Percentiles rank a stretch among this genome's conserved stretches.
Conservation (phyloP, 2,797 vertebrate species). For the Myotis daubentonii region DNA sequence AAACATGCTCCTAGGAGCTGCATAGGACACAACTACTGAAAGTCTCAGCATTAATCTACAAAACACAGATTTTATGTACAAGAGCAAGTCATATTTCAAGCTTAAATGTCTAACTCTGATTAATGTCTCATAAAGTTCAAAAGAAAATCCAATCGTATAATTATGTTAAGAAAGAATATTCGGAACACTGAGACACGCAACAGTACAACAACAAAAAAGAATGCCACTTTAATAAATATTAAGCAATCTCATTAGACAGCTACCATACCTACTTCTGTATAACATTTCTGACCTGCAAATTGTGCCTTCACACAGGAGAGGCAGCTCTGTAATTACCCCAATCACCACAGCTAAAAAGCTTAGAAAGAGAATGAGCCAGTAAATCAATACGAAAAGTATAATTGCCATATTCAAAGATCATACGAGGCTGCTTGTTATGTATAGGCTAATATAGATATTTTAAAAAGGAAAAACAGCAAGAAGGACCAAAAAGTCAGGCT, state of each 20-base stretch:
- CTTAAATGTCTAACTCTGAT: constrained; percentile 67
- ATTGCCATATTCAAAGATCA: constrained; percentile 71
- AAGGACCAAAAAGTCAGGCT: constrained; percentile 45
- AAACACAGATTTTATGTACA: constrained; percentile 27
- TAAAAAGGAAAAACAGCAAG: background rate
- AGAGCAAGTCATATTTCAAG: constrained; percentile 46
- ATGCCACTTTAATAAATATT: constrained; percentile 74
- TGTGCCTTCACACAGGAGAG: constrained; percentile 61
- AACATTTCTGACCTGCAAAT: constrained; percentile 75
- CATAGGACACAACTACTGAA: background rate
- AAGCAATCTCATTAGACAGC: constrained; percentile 74
- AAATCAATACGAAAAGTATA: constrained; percentile 74
- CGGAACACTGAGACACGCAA: constrained; percentile 39
- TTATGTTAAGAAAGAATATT: constrained; percentile 72
- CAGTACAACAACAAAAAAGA: constrained; percentile 59
- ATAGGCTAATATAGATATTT: constrained; percentile 53
- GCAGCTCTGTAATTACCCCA: constrained; percentile 73
- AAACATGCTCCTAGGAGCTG: background rate
- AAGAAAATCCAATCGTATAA: constrained; percentile 73
- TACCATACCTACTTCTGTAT: constrained; percentile 59
- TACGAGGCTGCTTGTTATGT: constrained; percentile 57
- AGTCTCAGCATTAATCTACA: constrained; percentile 2
- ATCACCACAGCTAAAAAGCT: constrained; percentile 74
- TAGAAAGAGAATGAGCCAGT: constrained; percentile 68
- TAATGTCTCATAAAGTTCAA: constrained; percentile 65